Evolutionary conservation across 2,797 vertebrate species (phyloP).

Genomic region (Epinephelus malabaricus): DNA sequence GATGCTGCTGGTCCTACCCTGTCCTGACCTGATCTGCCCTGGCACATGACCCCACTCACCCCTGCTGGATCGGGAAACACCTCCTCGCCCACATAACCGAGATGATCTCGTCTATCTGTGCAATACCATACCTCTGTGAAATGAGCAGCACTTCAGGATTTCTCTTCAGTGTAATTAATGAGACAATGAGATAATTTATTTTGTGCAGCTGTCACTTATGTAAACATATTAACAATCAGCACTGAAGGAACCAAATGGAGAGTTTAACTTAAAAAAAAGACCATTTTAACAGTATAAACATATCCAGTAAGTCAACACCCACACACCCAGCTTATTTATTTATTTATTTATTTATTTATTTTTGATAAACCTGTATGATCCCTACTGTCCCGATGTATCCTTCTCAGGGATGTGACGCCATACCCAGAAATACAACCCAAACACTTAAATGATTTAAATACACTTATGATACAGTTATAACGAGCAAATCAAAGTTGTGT

Average conservation of each 20-base stretch:
- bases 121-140: conserved; percentile 46
- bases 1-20: conserved; percentile 72
- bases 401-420: conserved; percentile 55
- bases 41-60: conserved; percentile 65
- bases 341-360: conserved; percentile 30
- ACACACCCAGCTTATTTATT: conserved; percentile 5
- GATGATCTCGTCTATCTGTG: conserved; percentile 33
- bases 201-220: conserved; percentile 33
- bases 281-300: neutral
- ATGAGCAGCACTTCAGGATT: conserved; percentile 50
- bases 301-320: neutral
- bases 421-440: conserved; percentile 29
- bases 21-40: conserved; percentile 48
- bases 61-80: conserved; percentile 56
- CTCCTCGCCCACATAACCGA: conserved; percentile 24
- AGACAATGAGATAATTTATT: conserved; percentile 33
- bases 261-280: neutral
- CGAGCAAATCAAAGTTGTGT: conserved; percentile 19
- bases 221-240: conserved; percentile 24
- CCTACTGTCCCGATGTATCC: conserved; percentile 8
- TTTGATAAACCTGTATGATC: conserved; percentile 38
- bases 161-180: conserved; percentile 17
- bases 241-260: conserved; percentile 8
- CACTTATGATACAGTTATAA: conserved; percentile 23
- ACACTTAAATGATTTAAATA: conserved; percentile 9